Evolutionary conservation across 2,113 vertebrate genomes (phyloP), one percentile per base, ranked within the genome.

Genomic region (Solea solea): DNA sequence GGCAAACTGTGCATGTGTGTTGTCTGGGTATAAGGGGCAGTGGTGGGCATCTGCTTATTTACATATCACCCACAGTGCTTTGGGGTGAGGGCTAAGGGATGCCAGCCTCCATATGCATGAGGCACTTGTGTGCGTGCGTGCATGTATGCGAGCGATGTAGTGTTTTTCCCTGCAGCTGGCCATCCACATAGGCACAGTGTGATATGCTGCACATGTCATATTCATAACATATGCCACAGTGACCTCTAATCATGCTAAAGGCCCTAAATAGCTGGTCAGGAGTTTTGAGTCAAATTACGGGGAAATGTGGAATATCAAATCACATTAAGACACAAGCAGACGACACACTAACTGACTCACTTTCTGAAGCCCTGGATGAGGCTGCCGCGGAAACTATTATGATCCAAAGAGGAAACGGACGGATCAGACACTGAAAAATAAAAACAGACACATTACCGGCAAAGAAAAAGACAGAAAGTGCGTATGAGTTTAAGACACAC

Each of bases 271-370:
- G 16, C 64, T 34, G 52, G 51, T 27, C 40, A 62, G 63, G 70
- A 78, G 27, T 67, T 69, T 51, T 11, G 56, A 65, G 67, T 63
- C 42, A 69, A 83, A 85, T 78, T 80, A 71, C 84, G 78, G 64
- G 80, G 57, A 86, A 84, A 79, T 80, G 75, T 74, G 69, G 72
- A 76, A 88, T 80, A 57, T 34, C 15, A 69, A 87, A n/a, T 52
- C 21, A 72, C 2, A 42, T 44, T 3, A 44, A 54, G 11, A 68
- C 9, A 46, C 28, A 64, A 72, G 82, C 0, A 72, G 39, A 55
- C 0, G 5, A 28, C 2, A 7, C 45, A 72, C 92, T 95, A 92
- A 96, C 94, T 87, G 39, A 92, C 95, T 96, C 93, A 98, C 97
- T 88, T 94, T 91, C 15, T 95, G 88, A 99, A 97, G 81, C 90